A percentile compares a stretch with the other conserved stretches of the same genome.
Evolutionary conservation across 2,797 vertebrate species (phyloP).

Genomic region (Chanos chanos): DNA sequence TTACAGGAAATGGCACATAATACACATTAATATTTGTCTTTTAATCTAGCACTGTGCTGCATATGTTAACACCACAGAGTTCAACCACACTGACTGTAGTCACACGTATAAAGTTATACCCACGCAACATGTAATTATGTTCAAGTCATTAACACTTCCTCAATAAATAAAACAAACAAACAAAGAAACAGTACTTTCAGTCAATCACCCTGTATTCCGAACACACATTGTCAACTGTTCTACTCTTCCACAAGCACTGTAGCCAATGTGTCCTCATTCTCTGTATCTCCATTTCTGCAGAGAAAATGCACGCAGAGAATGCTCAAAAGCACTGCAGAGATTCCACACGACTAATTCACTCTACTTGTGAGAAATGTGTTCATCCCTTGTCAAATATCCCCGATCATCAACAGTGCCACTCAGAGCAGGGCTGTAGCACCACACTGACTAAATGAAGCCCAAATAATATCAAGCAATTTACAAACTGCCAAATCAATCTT

Average conservation of each 20-base stretch:
- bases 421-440: no score
- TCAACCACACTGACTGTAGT: no score
- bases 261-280: slow-evolving; percentile 46
- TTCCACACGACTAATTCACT: slow-evolving; percentile 8
- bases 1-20: no score
- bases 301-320: slow-evolving; percentile 55
- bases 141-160: neutral
- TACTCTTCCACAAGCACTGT: slow-evolving; percentile 20
- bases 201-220: slow-evolving; percentile 27
- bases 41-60: no score
- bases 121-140: neutral
- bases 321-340: slow-evolving; percentile 21
- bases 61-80: neutral
- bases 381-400: no score
- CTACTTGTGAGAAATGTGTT: no score
- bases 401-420: no score
- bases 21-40: no score
- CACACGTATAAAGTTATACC: neutral
- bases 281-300: slow-evolving; percentile 66
- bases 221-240: slow-evolving; percentile 52
- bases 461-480: no score
- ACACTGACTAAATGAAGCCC: no score
- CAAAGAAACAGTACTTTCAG: slow-evolving; percentile 2
- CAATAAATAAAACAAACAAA: slow-evolving; percentile 7
- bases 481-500: no score